Evolutionary conservation across 2,797 vertebrate species (phyloP).

Genomic region (Cossypha niveicapilla): DNA sequence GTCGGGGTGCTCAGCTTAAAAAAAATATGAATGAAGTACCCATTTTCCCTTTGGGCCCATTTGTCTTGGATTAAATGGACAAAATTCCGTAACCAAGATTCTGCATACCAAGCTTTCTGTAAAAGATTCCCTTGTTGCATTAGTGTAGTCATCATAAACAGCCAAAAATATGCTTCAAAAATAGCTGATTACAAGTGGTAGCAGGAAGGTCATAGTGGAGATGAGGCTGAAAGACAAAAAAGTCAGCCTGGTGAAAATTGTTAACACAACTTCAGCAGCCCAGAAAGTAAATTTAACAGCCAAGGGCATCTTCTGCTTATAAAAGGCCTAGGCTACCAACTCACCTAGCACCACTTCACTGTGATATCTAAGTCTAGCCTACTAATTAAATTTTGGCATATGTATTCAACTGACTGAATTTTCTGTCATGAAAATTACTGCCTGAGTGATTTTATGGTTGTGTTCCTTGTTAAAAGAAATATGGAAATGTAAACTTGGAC

Average conservation of each 20-base stretch:
- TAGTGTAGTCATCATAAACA: neutral
- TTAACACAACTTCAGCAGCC: neutral
- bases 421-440: neutral
- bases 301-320: neutral
- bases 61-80: neutral
- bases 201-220: neutral
- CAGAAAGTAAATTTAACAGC: neutral
- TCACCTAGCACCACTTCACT: neutral
- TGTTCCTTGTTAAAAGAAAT: neutral
- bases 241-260: neutral
- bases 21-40: neutral
- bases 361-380: neutral
- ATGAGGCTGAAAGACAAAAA: neutral
- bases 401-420: neutral
- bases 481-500: neutral
- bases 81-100: neutral
- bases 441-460: neutral
- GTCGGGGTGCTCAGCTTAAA: neutral
- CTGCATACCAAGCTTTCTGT: neutral
- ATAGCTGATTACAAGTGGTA: neutral
- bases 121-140: neutral
- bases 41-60: neutral
- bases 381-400: slow-evolving; percentile 2
- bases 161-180: neutral
- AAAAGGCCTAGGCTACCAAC: neutral